These are phyloP conservation scores for cattle (Bos taurus) DNA, from an alignment of 2,113 vertebrate species.

Conservation along the genomic window DNA sequence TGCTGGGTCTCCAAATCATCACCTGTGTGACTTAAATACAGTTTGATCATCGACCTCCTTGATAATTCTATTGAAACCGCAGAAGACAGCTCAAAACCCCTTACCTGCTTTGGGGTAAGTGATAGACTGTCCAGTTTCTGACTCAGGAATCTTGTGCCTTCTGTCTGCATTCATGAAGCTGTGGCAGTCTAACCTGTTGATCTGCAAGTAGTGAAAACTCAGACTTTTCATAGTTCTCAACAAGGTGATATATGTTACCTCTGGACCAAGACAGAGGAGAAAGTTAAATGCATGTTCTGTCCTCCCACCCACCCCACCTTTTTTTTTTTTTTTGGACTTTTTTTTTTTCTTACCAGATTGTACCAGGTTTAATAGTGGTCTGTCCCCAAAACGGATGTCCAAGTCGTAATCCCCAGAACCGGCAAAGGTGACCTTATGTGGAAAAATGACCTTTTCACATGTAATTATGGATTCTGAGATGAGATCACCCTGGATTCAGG, in stretches of 20 bases:
- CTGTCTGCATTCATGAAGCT: neutral
- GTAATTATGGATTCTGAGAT: neutral
- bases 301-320: accelerated
- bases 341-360: neutral
- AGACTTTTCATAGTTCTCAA: neutral
- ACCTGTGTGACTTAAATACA: neutral
- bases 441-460: neutral
- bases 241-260: neutral
- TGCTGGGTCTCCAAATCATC: neutral
- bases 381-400: neutral
- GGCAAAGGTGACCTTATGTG: neutral
- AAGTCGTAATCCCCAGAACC: neutral
- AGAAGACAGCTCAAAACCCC: neutral
- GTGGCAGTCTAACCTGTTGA: neutral
- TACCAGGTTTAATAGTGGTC: neutral
- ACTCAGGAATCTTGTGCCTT: neutral
- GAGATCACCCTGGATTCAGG: neutral
- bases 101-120: neutral
- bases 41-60: neutral
- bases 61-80: neutral
- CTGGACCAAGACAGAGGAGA: neutral
- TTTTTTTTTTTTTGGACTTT: too few species aligned
- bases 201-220: neutral
- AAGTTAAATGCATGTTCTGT: neutral
- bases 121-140: neutral